Base-by-base conservation (phyloP, 1,140 invertebrate species). In the Dysdera silvatica region DNA sequence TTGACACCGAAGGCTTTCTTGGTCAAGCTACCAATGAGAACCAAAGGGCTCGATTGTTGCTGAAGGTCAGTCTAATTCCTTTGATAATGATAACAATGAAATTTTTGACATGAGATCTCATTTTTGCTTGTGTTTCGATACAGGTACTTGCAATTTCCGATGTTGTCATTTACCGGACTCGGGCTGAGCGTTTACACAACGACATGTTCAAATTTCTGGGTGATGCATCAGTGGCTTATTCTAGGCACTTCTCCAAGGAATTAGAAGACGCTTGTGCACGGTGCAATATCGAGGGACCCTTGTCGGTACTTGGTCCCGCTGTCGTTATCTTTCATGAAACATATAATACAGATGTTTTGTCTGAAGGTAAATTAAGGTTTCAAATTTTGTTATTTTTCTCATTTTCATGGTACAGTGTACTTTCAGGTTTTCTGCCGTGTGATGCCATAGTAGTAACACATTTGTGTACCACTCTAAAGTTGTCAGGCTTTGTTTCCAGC, bases 41-140 rank as follows among this genome's bases (percentile, higher is more conserved):
- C 71, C 82, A 85, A 71, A 77, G 85, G 61, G 87, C 82, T 35
- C 77, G 87, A 32, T 76, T 91, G n/a, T 74, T 91, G 12, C 75
- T 92, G 4, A 91, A 78, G 88, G 88, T 3, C 91, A 91, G 75
- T 91, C 87, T 82, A 83, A 18, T 89, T 92, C 71, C 91, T 90
- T 72, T 14, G 49, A 14, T 26, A 49, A 14, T 16, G 7, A 45
- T 20, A 26, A 49, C 12, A 26, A 31, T 35, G 31, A 43, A 41
- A 20, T 43, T 14, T 40, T 45, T 66, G 29, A 37, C 14, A 33
- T 4, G 48, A 2, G 4, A 8, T 20, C 16, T 37, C 10, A 48
- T 37, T 45, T 52, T 28, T 41, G 1, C 32, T 33, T 4, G 14
- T 12, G 32, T 52, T 54, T 14, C 18, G 7, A 41, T 43, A 64